Evolutionary conservation across 2,113 vertebrate species (phyloP), one percentile per base, ranked within the genome.

Genomic region (Limnothrissa miodon): DNA sequence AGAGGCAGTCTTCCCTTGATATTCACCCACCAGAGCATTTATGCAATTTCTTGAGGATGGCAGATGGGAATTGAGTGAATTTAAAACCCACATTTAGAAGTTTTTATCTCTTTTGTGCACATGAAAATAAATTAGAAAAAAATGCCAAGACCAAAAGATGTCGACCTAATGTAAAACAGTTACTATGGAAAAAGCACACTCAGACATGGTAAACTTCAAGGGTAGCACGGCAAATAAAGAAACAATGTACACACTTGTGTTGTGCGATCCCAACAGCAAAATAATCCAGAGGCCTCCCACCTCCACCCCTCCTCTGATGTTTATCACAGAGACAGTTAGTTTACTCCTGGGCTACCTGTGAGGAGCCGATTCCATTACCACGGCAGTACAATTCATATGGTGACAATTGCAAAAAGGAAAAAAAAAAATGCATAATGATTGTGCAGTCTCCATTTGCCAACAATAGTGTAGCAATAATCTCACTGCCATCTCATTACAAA

Each of bases 401-500:
- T 2, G n/a, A 62, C 59, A 25, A 29, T 62, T 62, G 59, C 59
- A 62, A 25, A 62, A n/a, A 29, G 6, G 6, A 42, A 42, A 42
- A 42, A 42, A 42, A 42, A 42, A 42, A 42, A 42, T n/a, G 13
- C 39, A 81, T 25, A 53, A 81, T 62, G 59, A 62, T 62, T 15
- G 33, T 42, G 23, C 36, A 25, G 33, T 8, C 39, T 29, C 59
- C 10, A 29, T 29, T 62, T 42, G 5, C 36, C 1, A 42, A 70
- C 81, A 84, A 82, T 45, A 44, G 56, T 13, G 36, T 1, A 46
- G 78, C 1, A 66, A 85, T 82, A 51, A 79, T 82, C 79, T 25
- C 7, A 4, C 33, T 44, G 59, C n/a, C 70, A 82, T 80, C 83
- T 80, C 85, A 86, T 83, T 83, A 83, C 48, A 46, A 1, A 81